Percentiles rank a stretch among this genome's conserved stretches.
These are phyloP conservation scores for Panopea generosa DNA, from an alignment of 2,888 invertebrate genomes.

Conservation along the genomic window DNA sequence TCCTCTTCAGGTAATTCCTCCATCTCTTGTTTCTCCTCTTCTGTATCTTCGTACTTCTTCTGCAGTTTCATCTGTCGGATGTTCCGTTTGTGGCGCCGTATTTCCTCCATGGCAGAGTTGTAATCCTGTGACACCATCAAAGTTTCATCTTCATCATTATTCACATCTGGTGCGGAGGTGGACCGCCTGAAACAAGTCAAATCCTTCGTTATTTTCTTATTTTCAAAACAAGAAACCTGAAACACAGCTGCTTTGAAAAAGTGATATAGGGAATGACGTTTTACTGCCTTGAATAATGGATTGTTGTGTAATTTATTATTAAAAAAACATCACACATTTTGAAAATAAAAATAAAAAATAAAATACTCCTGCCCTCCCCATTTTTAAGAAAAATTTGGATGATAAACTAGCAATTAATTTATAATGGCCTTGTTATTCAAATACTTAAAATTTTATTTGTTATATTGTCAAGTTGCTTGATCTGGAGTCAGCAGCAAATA, in stretches of 20 bases:
- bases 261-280: neutral
- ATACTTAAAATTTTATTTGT: too few relatives aligned
- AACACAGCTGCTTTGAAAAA: too few relatives aligned
- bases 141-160: slow-evolving; percentile 76
- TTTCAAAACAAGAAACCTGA: neutral
- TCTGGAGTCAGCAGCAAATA: too few relatives aligned
- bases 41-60: slow-evolving; percentile 38
- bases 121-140: slow-evolving; percentile 81
- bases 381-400: too few relatives aligned
- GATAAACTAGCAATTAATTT: too few relatives aligned
- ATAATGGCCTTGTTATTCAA: too few relatives aligned
- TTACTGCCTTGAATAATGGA: neutral
- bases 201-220: neutral
- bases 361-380: too few relatives aligned
- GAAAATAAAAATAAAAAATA: too few relatives aligned
- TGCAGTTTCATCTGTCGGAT: slow-evolving; percentile 66
- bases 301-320: too few relatives aligned
- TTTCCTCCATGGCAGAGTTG: slow-evolving; percentile 80
- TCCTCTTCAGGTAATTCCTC: slow-evolving; percentile 45
- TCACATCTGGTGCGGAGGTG: slow-evolving; percentile 73
- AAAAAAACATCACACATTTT: too few relatives aligned
- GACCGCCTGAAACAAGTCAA: slow-evolving; percentile 75
- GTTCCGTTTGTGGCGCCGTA: slow-evolving; percentile 68
- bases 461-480: too few relatives aligned
- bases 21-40: slow-evolving; percentile 18